phyloP scores from a whole-genome alignment of 2,797 vertebrate genomes.

The Psittacula derbiana region DNA sequence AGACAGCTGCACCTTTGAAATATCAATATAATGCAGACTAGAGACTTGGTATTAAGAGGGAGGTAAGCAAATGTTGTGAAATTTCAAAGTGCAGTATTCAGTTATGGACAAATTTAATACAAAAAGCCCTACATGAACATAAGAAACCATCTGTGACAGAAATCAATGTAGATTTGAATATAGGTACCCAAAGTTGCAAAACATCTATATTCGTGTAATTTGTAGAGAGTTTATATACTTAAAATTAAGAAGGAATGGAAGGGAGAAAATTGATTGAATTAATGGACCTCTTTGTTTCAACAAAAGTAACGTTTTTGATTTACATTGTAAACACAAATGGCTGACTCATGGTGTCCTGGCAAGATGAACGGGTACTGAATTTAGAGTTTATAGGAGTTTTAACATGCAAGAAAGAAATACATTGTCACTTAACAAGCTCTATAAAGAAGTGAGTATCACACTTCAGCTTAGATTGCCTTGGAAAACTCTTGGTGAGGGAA shows the following conservation, averaged over 20 bases:
- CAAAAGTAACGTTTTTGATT: not conserved
- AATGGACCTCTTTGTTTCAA: not conserved
- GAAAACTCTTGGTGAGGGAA: not conserved
- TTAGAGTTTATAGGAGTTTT: not conserved
- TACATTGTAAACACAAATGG: not conserved
- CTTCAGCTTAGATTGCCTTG: not conserved
- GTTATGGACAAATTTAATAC: not conserved
- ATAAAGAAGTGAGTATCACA: not conserved
- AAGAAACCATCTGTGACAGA: not conserved
- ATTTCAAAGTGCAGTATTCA: not conserved
- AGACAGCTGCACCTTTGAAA: conserved; percentile 4
- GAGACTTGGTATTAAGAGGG: not conserved
- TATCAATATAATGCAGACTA: not conserved
- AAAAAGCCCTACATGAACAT: not conserved
- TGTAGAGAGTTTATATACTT: not conserved
- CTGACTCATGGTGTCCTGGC: not conserved
- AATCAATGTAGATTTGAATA: not conserved
- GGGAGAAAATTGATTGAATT: not conserved
- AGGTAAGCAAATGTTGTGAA: conserved; percentile 15
- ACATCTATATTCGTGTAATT: not conserved
- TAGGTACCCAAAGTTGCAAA: not conserved
- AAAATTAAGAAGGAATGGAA: not conserved
- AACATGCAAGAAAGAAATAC: not conserved
- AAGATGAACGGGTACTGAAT: not conserved
- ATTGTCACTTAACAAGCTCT: not conserved